These are phyloP conservation scores for Chrysogorgia sp. DNA, from an alignment of 92 coral and sea anemone genomes.

Conservation along the genomic window DNA sequence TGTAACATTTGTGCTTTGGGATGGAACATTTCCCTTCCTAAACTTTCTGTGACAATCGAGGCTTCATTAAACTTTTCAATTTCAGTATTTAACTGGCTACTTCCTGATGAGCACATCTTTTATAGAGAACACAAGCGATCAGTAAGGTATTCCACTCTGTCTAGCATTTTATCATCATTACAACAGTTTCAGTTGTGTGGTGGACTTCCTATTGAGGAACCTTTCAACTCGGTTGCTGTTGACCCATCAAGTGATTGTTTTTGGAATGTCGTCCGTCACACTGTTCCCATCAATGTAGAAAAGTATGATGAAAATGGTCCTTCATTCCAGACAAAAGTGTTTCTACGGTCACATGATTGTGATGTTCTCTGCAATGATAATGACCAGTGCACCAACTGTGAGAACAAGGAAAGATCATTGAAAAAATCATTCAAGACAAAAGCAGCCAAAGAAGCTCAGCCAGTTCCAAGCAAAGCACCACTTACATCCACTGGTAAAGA, in stretches of 20 bases:
- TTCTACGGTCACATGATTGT: constrained; percentile 17
- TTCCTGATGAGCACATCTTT: neutral
- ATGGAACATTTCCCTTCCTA: constrained; percentile 10
- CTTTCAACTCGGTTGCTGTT: neutral
- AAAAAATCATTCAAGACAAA: neutral
- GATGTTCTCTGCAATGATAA: neutral
- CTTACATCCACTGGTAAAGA: too few species aligned
- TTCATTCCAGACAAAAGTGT: neutral
- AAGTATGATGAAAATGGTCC: neutral
- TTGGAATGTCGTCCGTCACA: constrained; percentile 2
- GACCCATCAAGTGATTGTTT: constrained; percentile 17
- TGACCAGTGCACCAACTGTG: neutral
- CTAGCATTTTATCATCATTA: neutral
- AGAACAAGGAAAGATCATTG: neutral
- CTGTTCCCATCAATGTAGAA: constrained; percentile 22
- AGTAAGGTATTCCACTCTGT: neutral
- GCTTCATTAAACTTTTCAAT: neutral
- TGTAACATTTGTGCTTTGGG: neutral
- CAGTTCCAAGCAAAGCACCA: too few species aligned
- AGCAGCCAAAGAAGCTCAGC: too few species aligned
- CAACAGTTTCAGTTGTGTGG: neutral
- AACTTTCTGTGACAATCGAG: constrained; percentile 4
- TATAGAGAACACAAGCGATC: neutral
- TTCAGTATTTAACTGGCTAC: neutral
- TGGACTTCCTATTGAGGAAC: constrained; percentile 25